Conservation (phyloP, 2,888 invertebrate genomes). For the Polydrusus pterygomalis region DNA sequence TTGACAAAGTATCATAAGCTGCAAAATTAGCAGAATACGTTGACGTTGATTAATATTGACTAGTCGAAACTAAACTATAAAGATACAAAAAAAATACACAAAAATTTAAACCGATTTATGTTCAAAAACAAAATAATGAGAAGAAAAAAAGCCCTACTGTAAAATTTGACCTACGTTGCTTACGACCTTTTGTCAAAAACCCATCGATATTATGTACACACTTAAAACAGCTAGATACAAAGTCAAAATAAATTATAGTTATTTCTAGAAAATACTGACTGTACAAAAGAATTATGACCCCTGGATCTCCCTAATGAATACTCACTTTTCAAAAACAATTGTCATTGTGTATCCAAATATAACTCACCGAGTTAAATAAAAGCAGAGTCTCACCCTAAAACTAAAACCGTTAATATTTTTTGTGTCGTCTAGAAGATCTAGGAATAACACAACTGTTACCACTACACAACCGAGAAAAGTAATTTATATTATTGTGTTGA, state of each 20-base stretch:
- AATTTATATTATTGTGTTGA: slow-evolving; percentile 62
- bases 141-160: no score
- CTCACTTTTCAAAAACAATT: slow-evolving; percentile 20
- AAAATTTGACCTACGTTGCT: no score
- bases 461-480: slow-evolving; percentile 59
- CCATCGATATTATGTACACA: no score
- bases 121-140: no score
- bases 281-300: not conserved
- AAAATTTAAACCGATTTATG: no score
- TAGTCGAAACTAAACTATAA: no score
- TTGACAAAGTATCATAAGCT: no score
- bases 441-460: slow-evolving; percentile 65
- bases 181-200: no score
- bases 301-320: slow-evolving; percentile 21
- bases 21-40: no score
- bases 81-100: no score
- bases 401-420: slow-evolving; percentile 61
- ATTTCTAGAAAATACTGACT: not conserved
- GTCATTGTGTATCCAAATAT: slow-evolving; percentile 53
- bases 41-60: no score
- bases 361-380: slow-evolving; percentile 38
- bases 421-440: slow-evolving; percentile 64
- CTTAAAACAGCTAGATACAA: no score
- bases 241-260: not conserved
- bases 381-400: slow-evolving; percentile 56